Percentiles rank a stretch among this genome's conserved stretches.
These are phyloP conservation scores for Drosophila multiciliata DNA, from an alignment of 2,888 invertebrate species.

Conservation along the genomic window DNA sequence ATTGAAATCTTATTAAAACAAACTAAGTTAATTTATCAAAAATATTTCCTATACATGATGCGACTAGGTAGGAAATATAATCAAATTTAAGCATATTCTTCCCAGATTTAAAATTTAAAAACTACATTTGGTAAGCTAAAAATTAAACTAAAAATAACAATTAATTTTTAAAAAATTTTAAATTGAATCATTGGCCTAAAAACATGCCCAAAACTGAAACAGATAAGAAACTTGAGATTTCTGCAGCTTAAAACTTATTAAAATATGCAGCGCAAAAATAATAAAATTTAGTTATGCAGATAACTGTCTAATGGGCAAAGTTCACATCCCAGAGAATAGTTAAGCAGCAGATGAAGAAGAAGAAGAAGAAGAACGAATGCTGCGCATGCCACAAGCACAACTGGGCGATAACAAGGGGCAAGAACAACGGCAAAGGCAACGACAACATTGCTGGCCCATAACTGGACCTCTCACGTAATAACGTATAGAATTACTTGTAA, in stretches of 20 bases:
- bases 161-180: background rate
- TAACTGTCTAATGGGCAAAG: slow-evolving; percentile 70
- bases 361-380: slow-evolving; percentile 18
- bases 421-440: slow-evolving; percentile 47
- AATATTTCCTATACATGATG: background rate
- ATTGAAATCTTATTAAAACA: background rate
- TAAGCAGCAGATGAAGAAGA: slow-evolving; percentile 3
- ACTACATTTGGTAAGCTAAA: background rate
- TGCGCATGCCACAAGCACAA: slow-evolving; percentile 40
- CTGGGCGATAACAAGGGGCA: slow-evolving; percentile 32
- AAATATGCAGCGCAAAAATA: background rate
- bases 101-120: background rate
- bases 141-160: background rate
- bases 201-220: background rate
- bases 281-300: slow-evolving; percentile 24
- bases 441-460: slow-evolving; percentile 73
- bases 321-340: slow-evolving; percentile 55
- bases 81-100: background rate
- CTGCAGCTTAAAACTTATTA: background rate
- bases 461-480: slow-evolving; percentile 81
- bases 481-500: slow-evolving; percentile 74
- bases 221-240: background rate
- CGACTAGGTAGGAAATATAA: background rate
- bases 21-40: background rate
- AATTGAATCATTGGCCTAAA: background rate